Base-by-base conservation (phyloP, 2,888 invertebrate genomes). In the Mythimna impura region DNA sequence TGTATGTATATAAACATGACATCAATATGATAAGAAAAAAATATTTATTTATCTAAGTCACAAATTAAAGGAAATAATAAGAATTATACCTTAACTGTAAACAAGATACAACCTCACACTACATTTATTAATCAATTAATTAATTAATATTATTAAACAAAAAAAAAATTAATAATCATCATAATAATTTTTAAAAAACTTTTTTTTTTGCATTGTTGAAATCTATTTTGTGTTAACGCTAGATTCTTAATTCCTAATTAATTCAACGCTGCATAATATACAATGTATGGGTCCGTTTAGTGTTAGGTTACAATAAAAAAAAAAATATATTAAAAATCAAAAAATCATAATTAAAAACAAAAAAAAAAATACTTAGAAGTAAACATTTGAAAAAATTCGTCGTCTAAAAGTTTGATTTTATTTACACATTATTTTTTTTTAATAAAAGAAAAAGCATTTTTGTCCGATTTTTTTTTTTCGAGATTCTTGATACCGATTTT, bases 1-100 rank as follows among this genome's bases (percentile, higher is more conserved):
- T 95, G 94, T 95, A 96, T 94, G 93, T 96, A 95, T 96, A 96
- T 95, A 96, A 96, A 96, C 96, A 95, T 95, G 94, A 96, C 95
- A 96, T 95, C 90, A 78, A 86, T 86, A 81, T 76, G 91, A 95
- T 93, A 94, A 93, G 95, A 95, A 95, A 95, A 89, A 94, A 94
- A 94, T 83, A 86, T 94, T 93, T 93, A 93, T 95, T 95, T 91
- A 95, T 94, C 95, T 85, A 96, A 94, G 88, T 93, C 94, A 94
- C 94, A 91, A 94, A 93, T 91, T 89, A 87, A 88, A 90, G 85
- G 85, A 90, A 93, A 87, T 89, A 88, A 84, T 86, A 88, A 82
- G 89, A 91, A 89, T 86, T 84, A 91, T 91, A 92, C 88, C 92
- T 93, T 93, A 94, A 79, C 60, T 71, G 67, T 80, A 92, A 92